Evolutionary conservation across 2,113 vertebrate species (phyloP).

Genomic region (Hippocampus abdominalis): DNA sequence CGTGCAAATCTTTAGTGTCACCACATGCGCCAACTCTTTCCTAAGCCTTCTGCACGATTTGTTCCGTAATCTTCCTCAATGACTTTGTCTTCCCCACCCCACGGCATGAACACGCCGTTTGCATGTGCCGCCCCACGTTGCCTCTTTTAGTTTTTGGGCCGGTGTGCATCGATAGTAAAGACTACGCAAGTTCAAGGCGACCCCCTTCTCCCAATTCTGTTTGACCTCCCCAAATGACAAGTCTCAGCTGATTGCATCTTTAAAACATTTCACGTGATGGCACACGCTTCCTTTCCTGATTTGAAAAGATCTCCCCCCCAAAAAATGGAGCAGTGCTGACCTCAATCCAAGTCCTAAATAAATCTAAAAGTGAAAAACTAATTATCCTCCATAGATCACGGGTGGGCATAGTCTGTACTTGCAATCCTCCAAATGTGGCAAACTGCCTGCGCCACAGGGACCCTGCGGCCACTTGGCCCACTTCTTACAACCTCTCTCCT

Average conservation of each 20-base stretch:
- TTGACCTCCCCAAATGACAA: not conserved
- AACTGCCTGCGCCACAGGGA: constrained; percentile 45
- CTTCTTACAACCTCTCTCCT: constrained; percentile 37
- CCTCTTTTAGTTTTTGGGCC: constrained; percentile 14
- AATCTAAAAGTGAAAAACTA: constrained; percentile 61
- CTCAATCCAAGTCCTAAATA: constrained; percentile 65
- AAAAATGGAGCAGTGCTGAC: constrained; percentile 50
- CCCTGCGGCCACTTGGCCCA: constrained; percentile 55
- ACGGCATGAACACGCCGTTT: constrained; percentile 22
- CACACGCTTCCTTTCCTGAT: not conserved
- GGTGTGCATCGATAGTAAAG: not conserved
- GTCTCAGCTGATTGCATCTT: constrained; percentile 6
- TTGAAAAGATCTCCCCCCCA: not conserved
- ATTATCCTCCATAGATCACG: constrained; percentile 55
- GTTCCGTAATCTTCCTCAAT: constrained; percentile 3
- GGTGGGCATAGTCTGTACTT: constrained; percentile 35
- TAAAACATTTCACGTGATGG: constrained; percentile 3
- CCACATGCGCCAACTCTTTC: not conserved
- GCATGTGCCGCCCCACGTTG: constrained; percentile 22
- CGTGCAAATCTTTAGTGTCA: not conserved
- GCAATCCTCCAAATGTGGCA: constrained; percentile 50
- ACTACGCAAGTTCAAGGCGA: not conserved
- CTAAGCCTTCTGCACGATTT: constrained; percentile 1
- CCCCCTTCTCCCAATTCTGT: not conserved
- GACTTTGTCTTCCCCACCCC: constrained; percentile 6